These are phyloP conservation scores for Carassius auratus DNA, from an alignment of 2,113 vertebrate genomes.

Conservation along the genomic window DNA sequence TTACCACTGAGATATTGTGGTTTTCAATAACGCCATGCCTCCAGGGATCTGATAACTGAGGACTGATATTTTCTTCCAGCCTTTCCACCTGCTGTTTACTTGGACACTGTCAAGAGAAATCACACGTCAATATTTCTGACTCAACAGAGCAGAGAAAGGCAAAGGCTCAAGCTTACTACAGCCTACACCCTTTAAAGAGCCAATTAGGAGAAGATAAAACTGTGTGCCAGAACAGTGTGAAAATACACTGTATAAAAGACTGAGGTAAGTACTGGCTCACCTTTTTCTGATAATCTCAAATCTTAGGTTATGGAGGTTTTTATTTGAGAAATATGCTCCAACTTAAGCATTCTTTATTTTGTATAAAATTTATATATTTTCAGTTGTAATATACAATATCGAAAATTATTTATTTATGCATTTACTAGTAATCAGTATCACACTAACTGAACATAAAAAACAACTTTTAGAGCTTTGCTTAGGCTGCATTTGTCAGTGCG, in stretches of 20 bases:
- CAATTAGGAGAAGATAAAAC: constrained; percentile 12
- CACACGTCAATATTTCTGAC: constrained; percentile 71
- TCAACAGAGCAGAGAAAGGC: constrained; percentile 21
- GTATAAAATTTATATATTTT: background rate
- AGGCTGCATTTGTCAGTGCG: background rate
- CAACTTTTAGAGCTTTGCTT: constrained; percentile 11
- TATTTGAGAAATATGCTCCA: background rate
- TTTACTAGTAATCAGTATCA: background rate
- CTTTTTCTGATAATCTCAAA: background rate
- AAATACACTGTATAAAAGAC: constrained; percentile 8
- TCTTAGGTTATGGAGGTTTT: background rate
- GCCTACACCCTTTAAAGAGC: constrained; percentile 17
- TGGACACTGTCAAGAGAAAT: constrained; percentile 66
- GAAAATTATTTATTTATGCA: background rate
- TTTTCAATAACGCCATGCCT: background rate
- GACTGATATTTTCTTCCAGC: background rate
- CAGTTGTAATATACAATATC: background rate
- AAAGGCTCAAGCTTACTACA: constrained; percentile 4
- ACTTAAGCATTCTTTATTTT: background rate
- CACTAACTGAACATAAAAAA: background rate
- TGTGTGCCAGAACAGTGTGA: constrained; percentile 28
- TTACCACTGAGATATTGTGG: background rate
- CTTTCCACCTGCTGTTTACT: constrained; percentile 69
- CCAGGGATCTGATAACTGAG: background rate
- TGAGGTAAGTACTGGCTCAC: constrained; percentile 20